Percentiles rank a stretch among this genome's conserved stretches.
These are phyloP conservation scores for Pristis pectinata DNA, from an alignment of 2,797 vertebrate genomes.

Conservation along the genomic window DNA sequence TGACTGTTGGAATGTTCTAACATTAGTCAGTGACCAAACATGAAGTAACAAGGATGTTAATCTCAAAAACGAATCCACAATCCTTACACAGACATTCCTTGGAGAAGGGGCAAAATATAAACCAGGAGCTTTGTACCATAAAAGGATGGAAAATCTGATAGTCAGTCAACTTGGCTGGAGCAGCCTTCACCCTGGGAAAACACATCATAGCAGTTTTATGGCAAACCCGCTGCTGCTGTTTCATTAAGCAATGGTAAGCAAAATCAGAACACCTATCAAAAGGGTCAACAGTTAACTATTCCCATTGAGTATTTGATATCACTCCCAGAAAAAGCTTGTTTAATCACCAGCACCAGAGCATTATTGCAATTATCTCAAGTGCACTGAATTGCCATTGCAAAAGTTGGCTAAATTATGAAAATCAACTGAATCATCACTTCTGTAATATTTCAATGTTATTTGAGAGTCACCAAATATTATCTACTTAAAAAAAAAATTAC, in stretches of 20 bases:
- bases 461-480: not conserved
- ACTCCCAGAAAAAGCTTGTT: not conserved
- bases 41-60: not conserved
- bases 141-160: not conserved
- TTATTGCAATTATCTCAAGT: not conserved
- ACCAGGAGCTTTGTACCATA: not conserved
- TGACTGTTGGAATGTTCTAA: not conserved
- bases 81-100: not conserved
- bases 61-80: not conserved
- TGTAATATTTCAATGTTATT: not conserved
- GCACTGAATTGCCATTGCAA: not conserved
- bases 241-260: not conserved
- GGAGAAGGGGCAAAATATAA: not conserved
- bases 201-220: not conserved
- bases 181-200: not conserved
- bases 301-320: not conserved
- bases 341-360: not conserved
- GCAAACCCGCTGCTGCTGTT: not conserved
- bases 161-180: not conserved
- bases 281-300: not conserved
- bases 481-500: not conserved
- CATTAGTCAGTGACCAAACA: not conserved
- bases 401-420: not conserved
- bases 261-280: not conserved
- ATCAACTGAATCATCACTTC: not conserved